phyloP scores from a whole-genome alignment of 2,797 vertebrate species.

The Trematomus bernacchii region DNA sequence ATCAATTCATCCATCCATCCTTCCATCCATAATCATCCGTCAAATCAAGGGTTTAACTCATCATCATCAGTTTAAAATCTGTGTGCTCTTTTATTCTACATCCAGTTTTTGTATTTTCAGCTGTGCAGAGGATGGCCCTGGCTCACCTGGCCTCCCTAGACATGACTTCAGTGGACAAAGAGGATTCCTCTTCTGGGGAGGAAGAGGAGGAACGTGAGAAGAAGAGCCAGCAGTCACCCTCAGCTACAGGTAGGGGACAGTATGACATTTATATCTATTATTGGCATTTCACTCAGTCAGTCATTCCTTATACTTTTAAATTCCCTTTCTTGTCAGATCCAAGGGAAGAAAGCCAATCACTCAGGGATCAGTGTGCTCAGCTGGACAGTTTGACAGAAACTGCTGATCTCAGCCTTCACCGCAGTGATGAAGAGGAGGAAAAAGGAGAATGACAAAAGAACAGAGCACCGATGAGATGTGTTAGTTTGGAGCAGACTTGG shows the following conservation, averaged over 20 bases:
- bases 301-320: not conserved
- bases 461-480: conserved; percentile 1
- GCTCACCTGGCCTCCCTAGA: conserved; percentile 88
- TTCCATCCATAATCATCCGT: not conserved
- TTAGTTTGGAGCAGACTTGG: conserved; percentile 25
- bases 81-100: not conserved
- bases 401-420: conserved; percentile 19
- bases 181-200: conserved; percentile 78
- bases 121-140: conserved; percentile 92
- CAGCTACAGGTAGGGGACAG: conserved; percentile 52
- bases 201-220: conserved; percentile 78
- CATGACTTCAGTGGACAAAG: conserved; percentile 75
- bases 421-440: conserved; percentile 41
- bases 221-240: conserved; percentile 62
- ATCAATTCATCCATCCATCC: not conserved
- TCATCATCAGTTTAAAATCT: not conserved
- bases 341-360: conserved; percentile 36
- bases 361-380: conserved; percentile 22
- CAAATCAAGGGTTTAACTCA: not conserved
- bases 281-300: not conserved
- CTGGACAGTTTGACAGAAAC: conserved; percentile 43
- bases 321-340: conserved; percentile 53
- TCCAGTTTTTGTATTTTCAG: conserved; percentile 72
- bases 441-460: conserved; percentile 58
- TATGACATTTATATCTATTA: not conserved